A percentile compares a stretch with the other conserved stretches of the same genome.
phyloP scores from a whole-genome alignment of 2,797 vertebrate genomes.

The Psittacula echo region DNA sequence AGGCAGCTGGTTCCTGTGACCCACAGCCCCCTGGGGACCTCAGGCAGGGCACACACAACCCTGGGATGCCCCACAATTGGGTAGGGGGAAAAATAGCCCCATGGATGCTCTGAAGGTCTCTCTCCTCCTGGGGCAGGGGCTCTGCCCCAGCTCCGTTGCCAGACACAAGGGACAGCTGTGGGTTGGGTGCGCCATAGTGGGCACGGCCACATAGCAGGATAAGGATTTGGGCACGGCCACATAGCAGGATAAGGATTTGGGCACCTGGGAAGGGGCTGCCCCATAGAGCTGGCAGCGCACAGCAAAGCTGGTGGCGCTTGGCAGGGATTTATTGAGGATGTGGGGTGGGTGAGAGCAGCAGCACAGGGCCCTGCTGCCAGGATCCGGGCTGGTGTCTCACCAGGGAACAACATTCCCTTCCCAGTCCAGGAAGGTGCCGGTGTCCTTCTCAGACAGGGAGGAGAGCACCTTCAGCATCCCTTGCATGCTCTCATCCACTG shows the following conservation, averaged over 20 bases:
- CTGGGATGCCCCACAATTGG: too few relatives aligned
- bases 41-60: neutral
- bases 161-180: fast-evolving
- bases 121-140: neutral
- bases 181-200: fast-evolving
- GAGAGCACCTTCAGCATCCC: conserved; percentile 44
- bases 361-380: neutral
- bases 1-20: neutral
- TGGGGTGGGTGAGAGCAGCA: neutral
- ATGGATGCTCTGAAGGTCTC: neutral
- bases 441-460: conserved; percentile 13
- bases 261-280: neutral
- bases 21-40: neutral
- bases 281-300: neutral
- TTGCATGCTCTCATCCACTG: neutral
- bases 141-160: neutral
- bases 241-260: too few relatives aligned
- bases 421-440: neutral
- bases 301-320: neutral
- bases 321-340: neutral
- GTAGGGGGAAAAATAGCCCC: neutral
- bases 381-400: neutral
- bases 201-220: neutral
- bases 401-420: neutral
- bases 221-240: neutral